A percentile compares a stretch with the other conserved stretches of the same genome.
phyloP scores from a whole-genome alignment of 2,888 invertebrate species.

The Julus scanicus region DNA sequence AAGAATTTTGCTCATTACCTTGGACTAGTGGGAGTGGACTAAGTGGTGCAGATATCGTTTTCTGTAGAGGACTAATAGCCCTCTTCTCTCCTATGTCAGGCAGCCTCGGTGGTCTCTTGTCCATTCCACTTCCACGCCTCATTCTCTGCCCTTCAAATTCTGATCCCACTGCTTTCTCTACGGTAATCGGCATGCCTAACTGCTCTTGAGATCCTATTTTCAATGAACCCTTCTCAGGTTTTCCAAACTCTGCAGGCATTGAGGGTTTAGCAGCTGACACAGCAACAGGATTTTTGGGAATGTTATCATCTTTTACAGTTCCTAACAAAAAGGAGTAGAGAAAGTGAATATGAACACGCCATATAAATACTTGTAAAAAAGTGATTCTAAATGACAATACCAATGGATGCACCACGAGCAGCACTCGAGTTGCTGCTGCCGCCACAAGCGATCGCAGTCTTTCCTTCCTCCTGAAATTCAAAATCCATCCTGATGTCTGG shows the following conservation, averaged over 20 bases:
- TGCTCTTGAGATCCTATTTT: slow-evolving; percentile 2
- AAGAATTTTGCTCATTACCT: not conserved
- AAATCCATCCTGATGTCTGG: slow-evolving; percentile 76
- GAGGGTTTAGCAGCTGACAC: not conserved
- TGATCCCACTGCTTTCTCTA: not conserved
- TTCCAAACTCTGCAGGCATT: slow-evolving; percentile 62
- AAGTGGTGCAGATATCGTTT: slow-evolving; percentile 50
- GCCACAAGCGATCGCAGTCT: slow-evolving; percentile 60
- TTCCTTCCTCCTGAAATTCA: slow-evolving; percentile 85
- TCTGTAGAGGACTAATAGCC: slow-evolving; percentile 48
- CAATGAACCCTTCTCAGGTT: not conserved
- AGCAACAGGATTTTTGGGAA: not conserved
- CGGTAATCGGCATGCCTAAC: not conserved
- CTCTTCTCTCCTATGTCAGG: slow-evolving; percentile 50
- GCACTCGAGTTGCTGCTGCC: not conserved
- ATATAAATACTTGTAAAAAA: not conserved
- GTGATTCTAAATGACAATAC: not conserved
- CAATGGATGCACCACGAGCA: not conserved
- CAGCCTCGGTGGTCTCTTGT: slow-evolving; percentile 50
- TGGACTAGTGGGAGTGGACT: slow-evolving; percentile 49
- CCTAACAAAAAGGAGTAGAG: not conserved
- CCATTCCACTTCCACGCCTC: slow-evolving; percentile 60
- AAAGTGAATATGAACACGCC: not conserved
- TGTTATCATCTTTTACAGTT: not conserved
- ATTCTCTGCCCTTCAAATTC: slow-evolving; percentile 66